Evolutionary conservation across 1,140 invertebrate genomes (phyloP).

Genomic region (Mycetomoellerius zeteki): DNA sequence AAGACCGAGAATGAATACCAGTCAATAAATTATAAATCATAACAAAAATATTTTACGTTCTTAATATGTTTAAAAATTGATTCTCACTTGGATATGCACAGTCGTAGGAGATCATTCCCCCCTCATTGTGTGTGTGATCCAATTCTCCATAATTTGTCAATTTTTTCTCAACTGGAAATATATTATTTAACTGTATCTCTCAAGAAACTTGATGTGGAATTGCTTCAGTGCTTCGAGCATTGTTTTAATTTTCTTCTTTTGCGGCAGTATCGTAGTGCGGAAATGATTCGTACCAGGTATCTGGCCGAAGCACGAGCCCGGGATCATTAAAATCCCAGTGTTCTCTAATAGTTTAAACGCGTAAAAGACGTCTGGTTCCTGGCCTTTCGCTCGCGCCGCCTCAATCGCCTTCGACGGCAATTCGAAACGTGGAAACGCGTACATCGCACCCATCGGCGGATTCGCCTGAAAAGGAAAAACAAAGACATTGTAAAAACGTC

Average conservation of each 20-base stretch:
- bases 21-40: constrained; percentile 7
- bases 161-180: background rate
- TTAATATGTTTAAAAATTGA: background rate
- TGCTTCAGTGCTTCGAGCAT: constrained; percentile 95
- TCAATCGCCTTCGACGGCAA: constrained; percentile 93
- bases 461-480: constrained; percentile 87
- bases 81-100: constrained; percentile 4
- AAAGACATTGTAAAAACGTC: background rate
- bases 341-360: constrained; percentile 97
- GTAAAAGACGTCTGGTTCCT: constrained; percentile 96
- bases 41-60: constrained; percentile 44
- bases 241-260: constrained; percentile 93
- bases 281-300: constrained; percentile 97
- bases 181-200: constrained; percentile 90
- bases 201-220: constrained; percentile 96
- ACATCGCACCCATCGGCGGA: constrained; percentile 95
- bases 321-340: constrained; percentile 95
- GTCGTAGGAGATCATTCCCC: background rate
- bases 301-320: constrained; percentile 98
- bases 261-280: constrained; percentile 96
- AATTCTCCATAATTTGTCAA: background rate
- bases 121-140: background rate
- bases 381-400: constrained; percentile 91
- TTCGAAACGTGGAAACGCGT: constrained; percentile 95
- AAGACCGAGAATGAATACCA: too few species aligned